phyloP scores from a whole-genome alignment of 1,140 invertebrate species.

The Pseudomyrmex dendroicus region DNA sequence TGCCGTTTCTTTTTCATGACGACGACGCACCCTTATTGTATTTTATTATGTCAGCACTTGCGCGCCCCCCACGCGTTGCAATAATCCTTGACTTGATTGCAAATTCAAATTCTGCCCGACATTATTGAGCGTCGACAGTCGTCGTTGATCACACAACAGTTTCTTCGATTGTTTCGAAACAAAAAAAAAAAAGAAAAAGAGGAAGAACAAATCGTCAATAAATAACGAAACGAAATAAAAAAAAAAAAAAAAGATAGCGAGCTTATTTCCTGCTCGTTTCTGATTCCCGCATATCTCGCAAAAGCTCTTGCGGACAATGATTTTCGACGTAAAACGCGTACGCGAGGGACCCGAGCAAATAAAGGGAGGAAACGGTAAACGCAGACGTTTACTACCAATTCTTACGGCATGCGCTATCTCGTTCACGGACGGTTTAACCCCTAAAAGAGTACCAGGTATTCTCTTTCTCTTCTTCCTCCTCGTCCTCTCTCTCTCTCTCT shows the following conservation, averaged over 20 bases:
- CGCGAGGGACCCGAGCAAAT: constrained; percentile 19
- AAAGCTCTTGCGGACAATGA: constrained; percentile 51
- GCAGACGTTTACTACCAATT: constrained; percentile 65
- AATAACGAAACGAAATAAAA: background rate
- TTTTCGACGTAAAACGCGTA: constrained; percentile 48
- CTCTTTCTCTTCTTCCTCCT: background rate
- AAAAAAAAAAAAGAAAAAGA: too few relatives aligned
- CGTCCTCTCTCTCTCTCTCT: too few relatives aligned
- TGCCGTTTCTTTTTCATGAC: constrained; percentile 23
- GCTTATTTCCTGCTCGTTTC: constrained; percentile 24
- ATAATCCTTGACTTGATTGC: constrained; percentile 44
- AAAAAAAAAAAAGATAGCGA: background rate
- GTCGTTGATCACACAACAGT: too few relatives aligned
- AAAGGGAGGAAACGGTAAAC: constrained; percentile 68
- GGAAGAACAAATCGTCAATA: too few relatives aligned
- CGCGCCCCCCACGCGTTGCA: constrained; percentile 4
- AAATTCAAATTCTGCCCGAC: constrained; percentile 31
- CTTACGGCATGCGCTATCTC: constrained; percentile 75
- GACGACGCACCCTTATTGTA: constrained; percentile 52
- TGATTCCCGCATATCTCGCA: constrained; percentile 42
- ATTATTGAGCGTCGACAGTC: constrained; percentile 33
- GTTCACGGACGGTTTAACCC: constrained; percentile 79
- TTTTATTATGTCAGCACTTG: constrained; percentile 35
- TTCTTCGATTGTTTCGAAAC: too few relatives aligned
- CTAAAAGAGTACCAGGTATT: constrained; percentile 73